Base-by-base conservation (phyloP, 2,888 invertebrate genomes). In the Amblyjoppa fuscipennis region DNA sequence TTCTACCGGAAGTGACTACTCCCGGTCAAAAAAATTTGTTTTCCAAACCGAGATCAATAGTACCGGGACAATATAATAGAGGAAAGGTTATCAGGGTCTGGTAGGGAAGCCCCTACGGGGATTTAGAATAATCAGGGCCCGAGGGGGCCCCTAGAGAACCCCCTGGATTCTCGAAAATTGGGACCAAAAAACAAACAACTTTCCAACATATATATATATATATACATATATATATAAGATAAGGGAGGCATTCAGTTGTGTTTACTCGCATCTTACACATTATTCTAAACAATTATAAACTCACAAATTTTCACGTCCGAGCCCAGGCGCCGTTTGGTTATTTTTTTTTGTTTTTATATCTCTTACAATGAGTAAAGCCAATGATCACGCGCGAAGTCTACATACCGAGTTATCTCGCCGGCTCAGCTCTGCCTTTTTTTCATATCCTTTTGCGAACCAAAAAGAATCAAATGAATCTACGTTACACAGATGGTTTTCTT, bases 201-300 rank as follows among this genome's bases (percentile, higher is more conserved):
- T 53, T 53, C 9, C 53, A 20, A n/a, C n/a, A 53, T n/a, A 53
- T 20, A n/a, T 20, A 53, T 53, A 53, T n/a, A 51, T 0, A 20
- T 20, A 20, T 20, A 20, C 0, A 20, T 20, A 53, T 20, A n/a
- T 20, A 53, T 53, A 20, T n/a, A 71, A 82, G 82, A 85, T 85
- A 85, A 85, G 75, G 70, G 85, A 78, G 82, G 79, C 79, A 80
- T 85, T 77, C 82, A 53, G 56, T 70, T 69, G 51, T 69, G 51
- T 75, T 75, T 71, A 79, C 45, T 79, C 68, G 56, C 79, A 20
- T 75, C 76, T 41, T 53, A 71, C 79, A 75, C 79, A 64, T 74
- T 71, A 78, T 49, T 68, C 74, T 82, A 25, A 28, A 59, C 45
- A 79, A 75, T 82, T 79, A 81, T 25, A 66, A 51, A 28, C 34